phyloP scores from a whole-genome alignment of 2,113 vertebrate species.

The Peromyscus polionotus region DNA sequence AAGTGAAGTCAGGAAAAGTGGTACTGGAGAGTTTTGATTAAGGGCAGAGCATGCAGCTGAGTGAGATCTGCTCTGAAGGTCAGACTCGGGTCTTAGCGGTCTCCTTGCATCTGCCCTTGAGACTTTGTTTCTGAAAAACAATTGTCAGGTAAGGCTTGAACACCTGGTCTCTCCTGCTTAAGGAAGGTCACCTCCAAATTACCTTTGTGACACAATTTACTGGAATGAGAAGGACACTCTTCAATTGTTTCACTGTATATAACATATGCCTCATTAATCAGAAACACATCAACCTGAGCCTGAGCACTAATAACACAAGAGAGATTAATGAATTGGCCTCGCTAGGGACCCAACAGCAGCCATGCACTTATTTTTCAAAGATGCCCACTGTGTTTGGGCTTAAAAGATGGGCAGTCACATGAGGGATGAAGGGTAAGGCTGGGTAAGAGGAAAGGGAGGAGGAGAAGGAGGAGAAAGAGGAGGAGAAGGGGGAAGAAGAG shows the following conservation, averaged over 20 bases:
- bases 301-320: slow-evolving; percentile 78
- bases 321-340: slow-evolving; percentile 69
- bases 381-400: background rate
- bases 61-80: background rate
- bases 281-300: slow-evolving; percentile 75
- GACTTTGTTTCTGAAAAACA: slow-evolving; percentile 36
- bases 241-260: slow-evolving; percentile 84
- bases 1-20: background rate
- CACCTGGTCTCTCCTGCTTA: slow-evolving; percentile 71
- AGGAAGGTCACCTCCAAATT: slow-evolving; percentile 82
- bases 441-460: background rate
- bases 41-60: background rate
- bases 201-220: slow-evolving; percentile 82
- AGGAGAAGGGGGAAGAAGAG: background rate
- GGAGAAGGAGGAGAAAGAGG: background rate
- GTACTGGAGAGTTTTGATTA: background rate
- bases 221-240: slow-evolving; percentile 82
- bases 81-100: background rate
- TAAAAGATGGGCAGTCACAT: slow-evolving; percentile 20
- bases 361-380: slow-evolving; percentile 52
- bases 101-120: background rate
- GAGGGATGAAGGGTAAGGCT: background rate
- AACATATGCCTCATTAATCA: slow-evolving; percentile 87
- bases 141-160: slow-evolving; percentile 44
- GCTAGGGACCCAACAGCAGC: slow-evolving; percentile 40